Evolutionary conservation across 1,140 invertebrate species (phyloP).

Genomic region (Drosophila bocki): DNA sequence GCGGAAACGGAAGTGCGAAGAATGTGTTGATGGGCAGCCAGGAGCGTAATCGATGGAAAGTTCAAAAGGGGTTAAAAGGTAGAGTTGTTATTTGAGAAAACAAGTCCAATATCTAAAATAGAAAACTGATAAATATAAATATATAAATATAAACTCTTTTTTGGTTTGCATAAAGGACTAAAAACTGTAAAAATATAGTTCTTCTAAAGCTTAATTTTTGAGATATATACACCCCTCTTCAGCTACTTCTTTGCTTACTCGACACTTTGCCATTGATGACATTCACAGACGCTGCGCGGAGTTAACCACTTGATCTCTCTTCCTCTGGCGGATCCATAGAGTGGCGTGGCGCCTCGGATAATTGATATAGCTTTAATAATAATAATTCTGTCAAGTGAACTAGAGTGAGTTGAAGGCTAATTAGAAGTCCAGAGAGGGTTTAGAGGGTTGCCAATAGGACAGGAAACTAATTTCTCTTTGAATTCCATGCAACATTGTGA

Average conservation of each 20-base stretch:
- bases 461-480: background rate
- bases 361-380: conserved; percentile 78
- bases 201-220: background rate
- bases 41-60: conserved; percentile 10
- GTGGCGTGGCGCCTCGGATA: conserved; percentile 31
- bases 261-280: conserved; percentile 68
- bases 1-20: conserved; percentile 25
- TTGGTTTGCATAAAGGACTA: too few species aligned
- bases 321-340: conserved; percentile 30
- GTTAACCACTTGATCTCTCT: conserved; percentile 62
- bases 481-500: background rate
- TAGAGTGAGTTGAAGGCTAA: conserved; percentile 41
- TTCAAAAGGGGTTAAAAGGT: background rate
- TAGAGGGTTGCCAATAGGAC: background rate
- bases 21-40: conserved; percentile 29
- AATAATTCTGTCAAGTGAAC: conserved; percentile 58
- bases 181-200: too few species aligned
- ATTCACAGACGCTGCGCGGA: conserved; percentile 50
- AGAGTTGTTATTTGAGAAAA: background rate
- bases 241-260: background rate
- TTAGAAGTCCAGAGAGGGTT: conserved; percentile 15
- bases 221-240: conserved; percentile 22
- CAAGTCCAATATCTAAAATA: background rate
- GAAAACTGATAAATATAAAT: too few species aligned
- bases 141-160: too few species aligned